These are phyloP conservation scores for Whitmania pigra DNA, from an alignment of 1,140 invertebrate species.

Conservation along the genomic window DNA sequence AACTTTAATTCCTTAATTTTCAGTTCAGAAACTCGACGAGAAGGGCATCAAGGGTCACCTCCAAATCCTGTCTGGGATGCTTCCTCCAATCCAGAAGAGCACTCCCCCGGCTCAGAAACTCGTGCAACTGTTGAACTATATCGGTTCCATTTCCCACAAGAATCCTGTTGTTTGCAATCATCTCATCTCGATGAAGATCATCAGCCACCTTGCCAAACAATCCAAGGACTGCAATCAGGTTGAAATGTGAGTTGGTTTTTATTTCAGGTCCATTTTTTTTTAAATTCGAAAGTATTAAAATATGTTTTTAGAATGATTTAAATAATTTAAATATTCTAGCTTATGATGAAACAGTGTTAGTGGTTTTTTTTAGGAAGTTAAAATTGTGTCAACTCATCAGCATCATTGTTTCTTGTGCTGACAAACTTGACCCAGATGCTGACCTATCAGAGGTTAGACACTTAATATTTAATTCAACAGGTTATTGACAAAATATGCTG, in stretches of 20 bases:
- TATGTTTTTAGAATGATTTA: too few species aligned
- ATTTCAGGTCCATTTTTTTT: background rate
- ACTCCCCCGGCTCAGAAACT: constrained; percentile 38
- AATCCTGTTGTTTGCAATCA: constrained; percentile 28
- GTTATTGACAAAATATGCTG: background rate
- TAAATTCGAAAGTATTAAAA: background rate
- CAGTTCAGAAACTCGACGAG: too few species aligned
- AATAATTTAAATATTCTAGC: background rate
- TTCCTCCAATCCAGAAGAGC: too few species aligned
- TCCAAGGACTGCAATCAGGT: constrained; percentile 36
- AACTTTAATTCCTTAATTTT: too few species aligned
- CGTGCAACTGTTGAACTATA: constrained; percentile 39
- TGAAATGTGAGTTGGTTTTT: constrained; percentile 34
- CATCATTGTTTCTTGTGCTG: constrained; percentile 32
- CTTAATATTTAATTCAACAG: background rate
- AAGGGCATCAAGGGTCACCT: too few species aligned
- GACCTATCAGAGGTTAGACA: constrained; percentile 6
- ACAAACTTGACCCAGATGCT: constrained; percentile 24
- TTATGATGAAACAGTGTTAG: background rate
- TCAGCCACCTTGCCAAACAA: constrained; percentile 33
- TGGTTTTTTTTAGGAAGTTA: constrained; percentile 28
- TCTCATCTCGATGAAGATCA: constrained; percentile 28
- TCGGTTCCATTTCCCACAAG: constrained; percentile 31
- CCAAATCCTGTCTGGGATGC: too few species aligned
- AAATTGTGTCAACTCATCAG: constrained; percentile 35